Conservation (phyloP, 2,797 vertebrate genomes). For the Brachyrhaphis roseni region DNA sequence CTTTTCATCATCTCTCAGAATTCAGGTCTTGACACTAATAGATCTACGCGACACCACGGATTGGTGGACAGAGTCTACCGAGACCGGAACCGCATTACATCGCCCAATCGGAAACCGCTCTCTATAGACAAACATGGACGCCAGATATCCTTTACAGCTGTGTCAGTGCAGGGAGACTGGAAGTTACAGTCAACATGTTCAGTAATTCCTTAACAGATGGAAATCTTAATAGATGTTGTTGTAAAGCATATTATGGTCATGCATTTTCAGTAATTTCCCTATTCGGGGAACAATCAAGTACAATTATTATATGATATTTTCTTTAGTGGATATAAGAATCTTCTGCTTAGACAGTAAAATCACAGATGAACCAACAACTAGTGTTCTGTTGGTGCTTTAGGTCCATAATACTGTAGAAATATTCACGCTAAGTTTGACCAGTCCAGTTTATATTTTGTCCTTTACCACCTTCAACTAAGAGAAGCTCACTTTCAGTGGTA, state of each 20-base stretch:
- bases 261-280: neutral
- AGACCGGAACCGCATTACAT: constrained; percentile 91
- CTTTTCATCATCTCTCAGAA: constrained; percentile 78
- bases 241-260: neutral
- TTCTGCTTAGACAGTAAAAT: neutral
- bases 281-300: no score
- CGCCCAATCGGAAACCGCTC: constrained; percentile 89
- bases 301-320: neutral
- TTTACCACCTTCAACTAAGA: neutral
- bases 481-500: no score
- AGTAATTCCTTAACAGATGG: neutral
- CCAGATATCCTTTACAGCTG: constrained; percentile 90
- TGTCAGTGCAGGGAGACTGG: neutral
- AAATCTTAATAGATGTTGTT: neutral
- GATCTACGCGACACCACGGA: constrained; percentile 93
- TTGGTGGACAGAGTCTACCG: constrained; percentile 96
- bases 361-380: neutral
- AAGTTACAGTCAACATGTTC: neutral
- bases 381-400: neutral
- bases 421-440: neutral
- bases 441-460: neutral
- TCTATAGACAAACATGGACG: constrained; percentile 95
- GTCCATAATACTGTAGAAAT: neutral
- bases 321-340: neutral
- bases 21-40: constrained; percentile 91